Percentiles rank a stretch among this genome's conserved stretches.
These are phyloP conservation scores for Lacerta agilis DNA, from an alignment of 2,797 vertebrate species.

Conservation along the genomic window DNA sequence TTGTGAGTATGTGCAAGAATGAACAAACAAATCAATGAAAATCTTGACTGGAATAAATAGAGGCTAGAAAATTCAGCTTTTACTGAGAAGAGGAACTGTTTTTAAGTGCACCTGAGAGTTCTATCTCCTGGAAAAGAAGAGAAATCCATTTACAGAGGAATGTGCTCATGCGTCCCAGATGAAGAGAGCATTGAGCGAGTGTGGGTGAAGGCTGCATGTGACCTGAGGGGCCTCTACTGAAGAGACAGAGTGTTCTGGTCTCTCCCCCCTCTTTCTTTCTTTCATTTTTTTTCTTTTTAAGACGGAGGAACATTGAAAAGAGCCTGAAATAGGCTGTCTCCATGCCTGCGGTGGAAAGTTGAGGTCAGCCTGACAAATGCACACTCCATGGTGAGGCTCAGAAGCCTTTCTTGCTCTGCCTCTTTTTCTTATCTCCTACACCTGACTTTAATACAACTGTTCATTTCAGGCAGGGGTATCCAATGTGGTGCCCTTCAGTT, in stretches of 20 bases:
- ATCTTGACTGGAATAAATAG: background rate
- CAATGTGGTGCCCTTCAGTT: no score
- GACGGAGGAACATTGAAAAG: slow-evolving; percentile 53
- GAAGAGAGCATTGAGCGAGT: slow-evolving; percentile 31
- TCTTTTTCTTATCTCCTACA: slow-evolving; percentile 24
- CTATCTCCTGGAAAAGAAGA: slow-evolving; percentile 32
- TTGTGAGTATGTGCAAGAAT: background rate
- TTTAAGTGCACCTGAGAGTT: slow-evolving; percentile 26
- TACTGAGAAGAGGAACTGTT: background rate
- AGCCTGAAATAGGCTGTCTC: slow-evolving; percentile 55
- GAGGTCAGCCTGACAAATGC: slow-evolving; percentile 35
- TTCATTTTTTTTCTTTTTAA: slow-evolving; percentile 33
- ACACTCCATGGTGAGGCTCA: background rate
- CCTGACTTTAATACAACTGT: background rate
- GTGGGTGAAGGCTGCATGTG: slow-evolving; percentile 11
- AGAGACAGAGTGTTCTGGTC: slow-evolving; percentile 47
- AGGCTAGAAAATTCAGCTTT: background rate
- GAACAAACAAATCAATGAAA: background rate
- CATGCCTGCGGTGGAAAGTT: slow-evolving; percentile 22
- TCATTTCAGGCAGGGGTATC: background rate
- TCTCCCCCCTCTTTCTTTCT: background rate
- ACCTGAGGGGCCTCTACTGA: slow-evolving; percentile 31
- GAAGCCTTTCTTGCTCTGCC: slow-evolving; percentile 20
- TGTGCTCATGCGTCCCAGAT: slow-evolving; percentile 46
- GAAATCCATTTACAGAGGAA: slow-evolving; percentile 61